These are phyloP conservation scores for Cyprinodon brontotheroides DNA, from an alignment of 2,113 vertebrate species.

Conservation along the genomic window DNA sequence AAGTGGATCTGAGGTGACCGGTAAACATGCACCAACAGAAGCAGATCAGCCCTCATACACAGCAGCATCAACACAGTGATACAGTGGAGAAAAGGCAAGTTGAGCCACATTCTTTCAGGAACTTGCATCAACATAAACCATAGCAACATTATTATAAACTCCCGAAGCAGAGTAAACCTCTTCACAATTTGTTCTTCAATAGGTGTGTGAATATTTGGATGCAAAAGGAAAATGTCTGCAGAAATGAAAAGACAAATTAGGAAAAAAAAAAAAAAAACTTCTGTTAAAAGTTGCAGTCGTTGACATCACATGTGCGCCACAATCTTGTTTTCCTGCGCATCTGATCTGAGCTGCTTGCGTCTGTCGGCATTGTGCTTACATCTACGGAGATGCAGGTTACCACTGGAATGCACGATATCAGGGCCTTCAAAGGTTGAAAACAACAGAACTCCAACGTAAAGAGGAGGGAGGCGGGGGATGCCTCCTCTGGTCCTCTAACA, in stretches of 20 bases:
- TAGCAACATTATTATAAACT: slow-evolving; percentile 67
- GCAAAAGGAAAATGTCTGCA: background rate
- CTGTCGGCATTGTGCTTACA: slow-evolving; percentile 48
- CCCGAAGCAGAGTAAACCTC: slow-evolving; percentile 23
- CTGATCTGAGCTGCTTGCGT: slow-evolving; percentile 37
- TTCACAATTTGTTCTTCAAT: background rate
- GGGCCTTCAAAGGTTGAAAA: slow-evolving; percentile 52
- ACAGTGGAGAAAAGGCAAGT: slow-evolving; percentile 55
- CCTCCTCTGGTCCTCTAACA: background rate
- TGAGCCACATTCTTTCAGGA: slow-evolving; percentile 57
- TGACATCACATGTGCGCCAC: slow-evolving; percentile 3
- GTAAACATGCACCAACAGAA: slow-evolving; percentile 28
- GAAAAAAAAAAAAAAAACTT: background rate
- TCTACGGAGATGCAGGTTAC: slow-evolving; percentile 56
- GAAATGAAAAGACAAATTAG: background rate
- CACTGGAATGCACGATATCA: slow-evolving; percentile 59
- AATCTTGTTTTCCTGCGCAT: slow-evolving; percentile 14
- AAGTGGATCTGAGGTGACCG: slow-evolving; percentile 18
- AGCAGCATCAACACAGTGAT: slow-evolving; percentile 44
- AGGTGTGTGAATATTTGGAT: background rate
- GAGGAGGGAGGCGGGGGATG: background rate
- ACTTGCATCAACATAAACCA: slow-evolving; percentile 57
- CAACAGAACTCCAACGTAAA: slow-evolving; percentile 39
- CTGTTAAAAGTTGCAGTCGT: background rate
- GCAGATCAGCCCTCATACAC: slow-evolving; percentile 48